Conservation (phyloP, 2,888 invertebrate species). For the Chromoteleia sp. region DNA sequence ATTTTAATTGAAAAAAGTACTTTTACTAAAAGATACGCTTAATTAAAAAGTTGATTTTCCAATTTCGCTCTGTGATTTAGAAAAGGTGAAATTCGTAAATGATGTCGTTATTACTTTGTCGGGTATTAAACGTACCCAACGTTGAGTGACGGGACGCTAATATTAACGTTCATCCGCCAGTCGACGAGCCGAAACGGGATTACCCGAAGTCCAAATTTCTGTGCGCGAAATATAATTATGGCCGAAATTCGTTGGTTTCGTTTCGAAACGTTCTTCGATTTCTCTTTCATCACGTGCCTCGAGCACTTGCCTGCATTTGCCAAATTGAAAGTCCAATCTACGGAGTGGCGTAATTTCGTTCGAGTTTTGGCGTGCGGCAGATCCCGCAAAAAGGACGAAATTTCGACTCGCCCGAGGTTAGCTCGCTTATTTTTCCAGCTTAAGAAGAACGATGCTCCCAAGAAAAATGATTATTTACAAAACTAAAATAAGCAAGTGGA, state of each 20-base stretch:
- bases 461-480: constrained; percentile 60
- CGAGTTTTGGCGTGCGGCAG: constrained; percentile 58
- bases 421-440: constrained; percentile 59
- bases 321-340: constrained; percentile 72
- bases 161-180: constrained; percentile 21
- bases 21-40: constrained; percentile 15
- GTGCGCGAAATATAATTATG: constrained; percentile 45
- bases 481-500: constrained; percentile 35
- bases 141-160: constrained; percentile 10
- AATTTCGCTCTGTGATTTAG: no score
- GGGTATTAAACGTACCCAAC: not conserved
- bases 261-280: constrained; percentile 62
- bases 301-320: constrained; percentile 69
- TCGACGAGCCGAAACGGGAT: constrained; percentile 7
- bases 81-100: no score
- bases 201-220: constrained; percentile 15
- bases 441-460: constrained; percentile 53
- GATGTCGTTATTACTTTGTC: no score
- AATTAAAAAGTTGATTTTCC: constrained; percentile 25
- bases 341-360: constrained; percentile 70
- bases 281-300: constrained; percentile 62
- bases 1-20: constrained; percentile 36
- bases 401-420: constrained; percentile 54
- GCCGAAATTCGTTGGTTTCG: constrained; percentile 61
- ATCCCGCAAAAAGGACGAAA: constrained; percentile 62